These are phyloP conservation scores for Odontamblyopus rebecca DNA, from an alignment of 2,797 vertebrate genomes.

Conservation along the genomic window DNA sequence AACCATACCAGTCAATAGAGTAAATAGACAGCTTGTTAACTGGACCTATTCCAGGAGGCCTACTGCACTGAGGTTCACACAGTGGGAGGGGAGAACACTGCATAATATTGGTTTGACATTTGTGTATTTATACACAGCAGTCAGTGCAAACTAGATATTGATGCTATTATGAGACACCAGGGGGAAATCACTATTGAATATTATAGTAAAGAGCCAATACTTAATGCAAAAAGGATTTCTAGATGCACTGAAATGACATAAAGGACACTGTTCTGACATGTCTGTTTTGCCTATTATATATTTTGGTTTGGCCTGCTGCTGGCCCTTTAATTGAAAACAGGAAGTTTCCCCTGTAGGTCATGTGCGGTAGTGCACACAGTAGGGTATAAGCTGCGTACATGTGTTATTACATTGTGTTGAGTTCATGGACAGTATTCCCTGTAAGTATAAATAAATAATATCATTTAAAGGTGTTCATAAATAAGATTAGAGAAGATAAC, in stretches of 20 bases:
- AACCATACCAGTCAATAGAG: background rate
- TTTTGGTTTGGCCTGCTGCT: too few relatives aligned
- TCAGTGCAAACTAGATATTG: slow-evolving; percentile 2
- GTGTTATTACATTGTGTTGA: too few relatives aligned
- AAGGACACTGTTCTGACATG: too few relatives aligned
- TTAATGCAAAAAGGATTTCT: background rate
- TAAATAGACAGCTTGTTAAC: slow-evolving; percentile 1
- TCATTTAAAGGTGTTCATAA: too few relatives aligned
- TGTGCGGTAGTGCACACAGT: too few relatives aligned
- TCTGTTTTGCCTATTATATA: too few relatives aligned
- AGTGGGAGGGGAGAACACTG: background rate
- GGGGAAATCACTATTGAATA: background rate
- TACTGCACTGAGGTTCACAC: background rate
- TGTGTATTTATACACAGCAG: background rate
- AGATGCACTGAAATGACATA: background rate
- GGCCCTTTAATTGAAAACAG: too few relatives aligned
- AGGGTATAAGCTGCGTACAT: too few relatives aligned
- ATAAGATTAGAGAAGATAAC: too few relatives aligned
- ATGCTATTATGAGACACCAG: background rate
- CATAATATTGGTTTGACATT: slow-evolving; percentile 7
- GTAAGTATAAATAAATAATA: too few relatives aligned
- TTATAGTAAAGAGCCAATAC: background rate
- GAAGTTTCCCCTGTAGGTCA: too few relatives aligned
- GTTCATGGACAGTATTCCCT: too few relatives aligned
- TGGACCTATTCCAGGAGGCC: background rate